These are phyloP conservation scores for Eupithecia abbreviata DNA, from an alignment of 2,888 invertebrate genomes.

Conservation along the genomic window DNA sequence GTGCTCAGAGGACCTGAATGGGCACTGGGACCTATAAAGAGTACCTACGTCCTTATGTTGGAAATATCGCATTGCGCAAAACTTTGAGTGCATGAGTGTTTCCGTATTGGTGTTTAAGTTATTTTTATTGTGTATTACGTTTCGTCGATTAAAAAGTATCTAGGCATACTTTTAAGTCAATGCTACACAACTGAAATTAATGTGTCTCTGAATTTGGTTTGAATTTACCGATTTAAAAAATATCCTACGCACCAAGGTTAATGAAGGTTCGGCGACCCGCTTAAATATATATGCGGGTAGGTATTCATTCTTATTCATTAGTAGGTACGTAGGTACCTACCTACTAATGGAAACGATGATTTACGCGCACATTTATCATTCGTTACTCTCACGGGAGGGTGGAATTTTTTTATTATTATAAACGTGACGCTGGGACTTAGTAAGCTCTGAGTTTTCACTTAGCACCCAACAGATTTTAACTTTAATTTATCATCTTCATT, in stretches of 20 bases:
- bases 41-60: conserved; percentile 24
- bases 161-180: no score
- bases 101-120: neutral
- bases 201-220: neutral
- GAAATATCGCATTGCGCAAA: conserved; percentile 23
- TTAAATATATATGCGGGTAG: no score
- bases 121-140: neutral
- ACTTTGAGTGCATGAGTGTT: neutral
- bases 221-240: neutral
- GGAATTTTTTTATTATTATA: conserved; percentile 5
- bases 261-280: neutral
- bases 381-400: neutral
- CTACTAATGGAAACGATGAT: neutral
- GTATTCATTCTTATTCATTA: no score
- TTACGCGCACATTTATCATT: conserved; percentile 8
- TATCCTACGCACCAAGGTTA: neutral
- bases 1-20: conserved; percentile 38
- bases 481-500: neutral
- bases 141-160: no score
- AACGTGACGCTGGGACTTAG: neutral
- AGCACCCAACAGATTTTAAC: neutral
- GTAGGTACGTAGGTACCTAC: no score
- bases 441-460: neutral
- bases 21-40: conserved; percentile 30
- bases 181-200: neutral